phyloP scores from a whole-genome alignment of 2,888 invertebrate species.

The Rhabditoides inermis region DNA sequence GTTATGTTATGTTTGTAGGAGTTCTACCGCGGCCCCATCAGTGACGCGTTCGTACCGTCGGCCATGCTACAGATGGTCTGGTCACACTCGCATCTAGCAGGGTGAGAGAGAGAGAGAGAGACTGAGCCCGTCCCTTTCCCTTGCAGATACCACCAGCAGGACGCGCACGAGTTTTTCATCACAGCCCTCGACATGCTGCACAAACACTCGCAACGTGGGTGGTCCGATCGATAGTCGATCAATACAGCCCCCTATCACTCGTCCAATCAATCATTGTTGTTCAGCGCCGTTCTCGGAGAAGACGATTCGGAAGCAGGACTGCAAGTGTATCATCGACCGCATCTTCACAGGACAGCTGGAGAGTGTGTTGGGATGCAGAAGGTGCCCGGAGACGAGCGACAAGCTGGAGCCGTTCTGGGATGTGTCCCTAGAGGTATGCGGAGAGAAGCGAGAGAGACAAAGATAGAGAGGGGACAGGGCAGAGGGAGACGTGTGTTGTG shows the following conservation, averaged over 20 bases:
- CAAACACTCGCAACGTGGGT: slow-evolving; percentile 17
- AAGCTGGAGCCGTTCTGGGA: slow-evolving; percentile 97
- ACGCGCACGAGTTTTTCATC: slow-evolving; percentile 97
- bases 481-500: background rate
- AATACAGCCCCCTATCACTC: no score
- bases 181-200: slow-evolving; percentile 64
- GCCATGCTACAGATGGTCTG: slow-evolving; percentile 80
- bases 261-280: no score
- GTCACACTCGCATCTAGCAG: slow-evolving; percentile 69
- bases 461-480: no score
- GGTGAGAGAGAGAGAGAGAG: slow-evolving; percentile 62
- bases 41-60: no score
- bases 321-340: slow-evolving; percentile 91
- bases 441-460: slow-evolving; percentile 6
- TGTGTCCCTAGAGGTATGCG: slow-evolving; percentile 71
- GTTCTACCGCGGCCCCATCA: no score
- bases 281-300: background rate
- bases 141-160: slow-evolving; percentile 77
- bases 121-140: slow-evolving; percentile 68
- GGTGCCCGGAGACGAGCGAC: no score
- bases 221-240: background rate
- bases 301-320: slow-evolving; percentile 54
- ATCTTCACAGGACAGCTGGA: slow-evolving; percentile 91
- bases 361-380: slow-evolving; percentile 89
- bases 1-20: slow-evolving; percentile 55